A percentile compares a stretch with the other conserved stretches of the same genome.
These are phyloP conservation scores for Zoanthus gigantus DNA, from an alignment of 92 coral and sea anemone species.

Conservation along the genomic window DNA sequence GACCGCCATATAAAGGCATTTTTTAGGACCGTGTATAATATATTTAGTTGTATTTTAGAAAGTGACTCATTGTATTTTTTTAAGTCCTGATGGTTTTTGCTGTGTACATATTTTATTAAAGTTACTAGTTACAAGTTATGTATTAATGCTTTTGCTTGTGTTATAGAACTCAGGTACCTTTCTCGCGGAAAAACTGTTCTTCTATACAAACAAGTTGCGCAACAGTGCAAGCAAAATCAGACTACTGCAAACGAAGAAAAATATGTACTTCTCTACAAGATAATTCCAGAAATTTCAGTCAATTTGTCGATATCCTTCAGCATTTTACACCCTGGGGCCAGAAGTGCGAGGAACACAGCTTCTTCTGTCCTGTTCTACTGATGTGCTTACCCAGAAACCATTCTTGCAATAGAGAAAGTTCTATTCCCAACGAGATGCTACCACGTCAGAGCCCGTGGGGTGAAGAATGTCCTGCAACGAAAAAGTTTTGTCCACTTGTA, in stretches of 20 bases:
- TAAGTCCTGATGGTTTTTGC: no score
- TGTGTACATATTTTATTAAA: no score
- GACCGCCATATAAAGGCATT: no score
- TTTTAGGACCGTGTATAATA: no score
- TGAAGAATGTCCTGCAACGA: conserved; percentile 7
- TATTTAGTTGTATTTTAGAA: no score
- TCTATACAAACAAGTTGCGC: conserved; percentile 24
- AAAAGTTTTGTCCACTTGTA: conserved; percentile 35
- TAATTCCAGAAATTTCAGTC: conserved; percentile 12
- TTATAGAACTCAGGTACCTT: no score
- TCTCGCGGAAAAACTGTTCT: conserved; percentile 9
- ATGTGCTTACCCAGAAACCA: conserved; percentile 19
- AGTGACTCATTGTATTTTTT: no score
- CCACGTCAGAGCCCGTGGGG: conserved; percentile 12
- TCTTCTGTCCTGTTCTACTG: conserved; percentile 24
- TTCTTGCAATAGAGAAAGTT: conserved; percentile 1
- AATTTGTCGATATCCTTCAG: background rate
- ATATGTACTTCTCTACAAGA: background rate
- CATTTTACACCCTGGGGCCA: conserved; percentile 41
- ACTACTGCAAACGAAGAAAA: background rate
- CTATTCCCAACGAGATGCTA: background rate
- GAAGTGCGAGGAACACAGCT: conserved; percentile 16
- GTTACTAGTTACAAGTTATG: no score
- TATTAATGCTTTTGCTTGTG: no score
- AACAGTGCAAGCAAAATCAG: background rate